Conservation (phyloP, 2,797 vertebrate species). For the Gymnothorax javanicus region DNA sequence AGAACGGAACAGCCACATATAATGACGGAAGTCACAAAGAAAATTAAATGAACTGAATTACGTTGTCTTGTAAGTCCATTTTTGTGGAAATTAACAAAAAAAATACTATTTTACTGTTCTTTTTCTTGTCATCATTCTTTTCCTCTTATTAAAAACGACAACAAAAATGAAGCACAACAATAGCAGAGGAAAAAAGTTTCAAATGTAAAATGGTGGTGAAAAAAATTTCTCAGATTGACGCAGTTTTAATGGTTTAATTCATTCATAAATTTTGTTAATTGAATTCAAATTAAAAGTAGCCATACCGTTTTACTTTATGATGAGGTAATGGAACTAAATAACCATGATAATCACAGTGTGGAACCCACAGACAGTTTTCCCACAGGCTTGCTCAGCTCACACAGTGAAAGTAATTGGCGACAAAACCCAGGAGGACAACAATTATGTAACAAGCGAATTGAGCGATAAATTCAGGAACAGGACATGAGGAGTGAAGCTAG, state of each 20-base stretch:
- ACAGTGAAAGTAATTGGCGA: neutral
- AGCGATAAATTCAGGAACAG: neutral
- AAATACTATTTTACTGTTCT: no score
- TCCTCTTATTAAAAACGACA: neutral
- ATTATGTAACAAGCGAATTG: constrained; percentile 7
- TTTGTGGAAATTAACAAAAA: no score
- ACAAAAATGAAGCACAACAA: neutral
- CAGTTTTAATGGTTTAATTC: no score
- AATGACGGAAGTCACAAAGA: neutral
- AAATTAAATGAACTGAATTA: neutral
- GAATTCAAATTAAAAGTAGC: no score
- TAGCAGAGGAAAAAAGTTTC: neutral
- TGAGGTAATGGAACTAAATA: neutral
- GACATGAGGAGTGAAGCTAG: neutral
- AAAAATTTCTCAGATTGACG: neutral
- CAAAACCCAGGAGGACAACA: neutral
- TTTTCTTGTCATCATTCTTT: no score
- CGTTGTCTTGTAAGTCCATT: neutral
- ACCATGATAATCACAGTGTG: neutral
- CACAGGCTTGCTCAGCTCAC: neutral
- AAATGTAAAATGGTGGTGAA: neutral
- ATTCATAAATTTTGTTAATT: no score
- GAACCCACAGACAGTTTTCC: neutral
- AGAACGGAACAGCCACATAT: neutral
- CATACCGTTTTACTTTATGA: neutral